Evolutionary conservation across 2,797 vertebrate species (phyloP).

Genomic region (Chiroxiphia lanceolata): DNA sequence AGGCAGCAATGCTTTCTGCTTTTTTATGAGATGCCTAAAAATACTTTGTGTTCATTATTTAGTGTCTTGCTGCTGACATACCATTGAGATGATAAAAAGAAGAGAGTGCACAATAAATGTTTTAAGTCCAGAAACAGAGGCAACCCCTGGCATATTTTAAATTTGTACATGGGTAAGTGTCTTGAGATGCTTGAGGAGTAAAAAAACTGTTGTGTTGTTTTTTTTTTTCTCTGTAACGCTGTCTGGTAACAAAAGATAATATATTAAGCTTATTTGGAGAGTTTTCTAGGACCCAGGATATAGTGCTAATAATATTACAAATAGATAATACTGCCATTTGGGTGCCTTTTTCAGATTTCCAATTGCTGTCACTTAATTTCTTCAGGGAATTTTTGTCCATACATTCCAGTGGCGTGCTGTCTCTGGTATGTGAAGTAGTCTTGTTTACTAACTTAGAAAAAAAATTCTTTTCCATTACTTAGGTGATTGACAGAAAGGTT

Average conservation of each 20-base stretch:
- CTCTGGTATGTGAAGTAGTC: background rate
- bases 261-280: background rate
- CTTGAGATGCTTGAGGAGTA: background rate
- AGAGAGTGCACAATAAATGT: background rate
- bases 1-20: background rate
- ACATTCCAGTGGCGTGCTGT: background rate
- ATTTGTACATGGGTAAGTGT: background rate
- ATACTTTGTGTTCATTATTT: background rate
- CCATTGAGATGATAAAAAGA: background rate
- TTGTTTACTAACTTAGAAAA: background rate
- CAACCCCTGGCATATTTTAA: background rate
- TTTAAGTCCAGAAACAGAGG: background rate
- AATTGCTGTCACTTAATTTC: background rate
- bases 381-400: background rate
- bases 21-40: background rate
- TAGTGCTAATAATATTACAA: background rate
- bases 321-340: background rate
- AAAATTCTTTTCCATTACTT: background rate
- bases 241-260: background rate
- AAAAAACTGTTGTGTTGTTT: background rate
- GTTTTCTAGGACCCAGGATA: background rate
- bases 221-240: background rate
- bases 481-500: background rate
- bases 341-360: background rate
- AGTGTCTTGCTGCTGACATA: background rate